Conservation (phyloP, 2,797 vertebrate genomes). For the Lerista edwardsae region DNA sequence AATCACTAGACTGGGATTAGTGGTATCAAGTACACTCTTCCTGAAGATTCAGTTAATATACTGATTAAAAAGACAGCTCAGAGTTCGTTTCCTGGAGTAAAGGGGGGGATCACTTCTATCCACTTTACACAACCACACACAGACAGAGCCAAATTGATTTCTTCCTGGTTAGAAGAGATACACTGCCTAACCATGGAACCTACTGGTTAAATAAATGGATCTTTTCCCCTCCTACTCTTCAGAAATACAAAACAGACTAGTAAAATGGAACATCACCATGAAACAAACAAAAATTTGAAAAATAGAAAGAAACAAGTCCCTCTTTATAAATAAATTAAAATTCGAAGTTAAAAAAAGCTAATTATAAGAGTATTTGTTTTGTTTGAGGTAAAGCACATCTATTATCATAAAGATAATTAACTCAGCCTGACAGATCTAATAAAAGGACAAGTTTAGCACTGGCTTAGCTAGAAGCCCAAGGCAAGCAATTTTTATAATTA, state of each 20-base stretch:
- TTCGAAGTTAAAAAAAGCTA: constrained; percentile 84
- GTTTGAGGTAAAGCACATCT: constrained; percentile 87
- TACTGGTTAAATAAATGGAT: constrained; percentile 25
- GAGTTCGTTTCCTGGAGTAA: constrained; percentile 45
- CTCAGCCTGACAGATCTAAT: constrained; percentile 87
- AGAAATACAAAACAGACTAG: constrained; percentile 46
- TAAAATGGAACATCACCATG: constrained; percentile 60
- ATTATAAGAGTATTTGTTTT: constrained; percentile 88
- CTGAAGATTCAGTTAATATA: constrained; percentile 57
- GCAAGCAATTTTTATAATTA: constrained; percentile 89
- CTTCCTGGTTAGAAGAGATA: constrained; percentile 20
- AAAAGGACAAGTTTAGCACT: constrained; percentile 85
- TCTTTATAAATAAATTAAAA: constrained; percentile 86
- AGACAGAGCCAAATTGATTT: constrained; percentile 32
- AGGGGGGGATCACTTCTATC: constrained; percentile 40
- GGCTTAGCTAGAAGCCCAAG: constrained; percentile 84
- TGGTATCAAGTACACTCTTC: constrained; percentile 51
- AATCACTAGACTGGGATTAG: constrained; percentile 62
- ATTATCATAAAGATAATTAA: constrained; percentile 90
- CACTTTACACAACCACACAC: neutral
- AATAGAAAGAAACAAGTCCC: constrained; percentile 77
- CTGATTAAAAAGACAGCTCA: constrained; percentile 57
- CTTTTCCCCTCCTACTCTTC: constrained; percentile 33
- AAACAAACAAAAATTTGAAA: constrained; percentile 55
- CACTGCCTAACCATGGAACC: constrained; percentile 27